Evolutionary conservation across 2,888 invertebrate species (phyloP).

Genomic region (Stenodema calcarata): DNA sequence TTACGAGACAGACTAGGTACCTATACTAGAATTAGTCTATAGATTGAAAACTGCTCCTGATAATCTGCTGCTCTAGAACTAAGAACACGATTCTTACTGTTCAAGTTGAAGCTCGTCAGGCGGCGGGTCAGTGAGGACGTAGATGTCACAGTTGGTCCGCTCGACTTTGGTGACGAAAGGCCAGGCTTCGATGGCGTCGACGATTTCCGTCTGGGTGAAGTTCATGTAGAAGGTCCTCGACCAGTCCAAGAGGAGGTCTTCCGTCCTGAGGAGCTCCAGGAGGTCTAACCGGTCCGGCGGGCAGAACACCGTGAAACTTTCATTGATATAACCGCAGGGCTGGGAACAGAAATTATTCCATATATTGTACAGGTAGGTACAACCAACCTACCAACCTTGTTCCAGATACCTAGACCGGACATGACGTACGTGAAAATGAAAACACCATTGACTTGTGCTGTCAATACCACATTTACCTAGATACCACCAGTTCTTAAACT

Average conservation of each 20-base stretch:
- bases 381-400: too few species aligned
- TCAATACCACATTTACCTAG: too few species aligned
- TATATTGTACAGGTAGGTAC: background rate
- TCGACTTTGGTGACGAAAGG: constrained; percentile 72
- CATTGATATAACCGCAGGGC: constrained; percentile 81
- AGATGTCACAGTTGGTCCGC: constrained; percentile 81
- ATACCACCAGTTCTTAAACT: too few species aligned
- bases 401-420: too few species aligned
- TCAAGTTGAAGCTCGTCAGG: constrained; percentile 68
- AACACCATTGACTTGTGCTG: too few species aligned
- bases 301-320: constrained; percentile 85
- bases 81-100: constrained; percentile 63
- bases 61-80: background rate
- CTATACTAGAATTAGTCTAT: too few species aligned
- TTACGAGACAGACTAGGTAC: too few species aligned
- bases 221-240: constrained; percentile 82
- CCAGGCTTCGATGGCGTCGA: constrained; percentile 78
- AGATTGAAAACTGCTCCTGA: too few species aligned
- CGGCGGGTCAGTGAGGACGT: constrained; percentile 73
- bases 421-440: too few species aligned
- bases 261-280: constrained; percentile 75
- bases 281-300: constrained; percentile 77
- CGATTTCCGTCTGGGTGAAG: constrained; percentile 82
- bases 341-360: constrained; percentile 60
- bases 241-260: constrained; percentile 81